Base-by-base conservation (phyloP, 2,888 invertebrate genomes). In the Entomobrya multifasciata region DNA sequence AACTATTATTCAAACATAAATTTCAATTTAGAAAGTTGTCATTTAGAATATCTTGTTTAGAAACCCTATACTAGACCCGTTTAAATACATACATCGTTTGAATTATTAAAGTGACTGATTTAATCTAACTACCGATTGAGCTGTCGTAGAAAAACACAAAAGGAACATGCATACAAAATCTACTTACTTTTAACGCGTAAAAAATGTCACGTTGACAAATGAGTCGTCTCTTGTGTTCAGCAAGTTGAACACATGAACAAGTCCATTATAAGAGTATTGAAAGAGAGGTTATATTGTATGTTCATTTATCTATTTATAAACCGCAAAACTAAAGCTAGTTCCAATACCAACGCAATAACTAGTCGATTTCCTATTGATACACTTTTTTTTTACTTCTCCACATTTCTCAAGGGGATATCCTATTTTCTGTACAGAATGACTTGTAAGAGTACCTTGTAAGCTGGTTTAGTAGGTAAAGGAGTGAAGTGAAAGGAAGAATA, bases 181-280 rank as follows among this genome's bases (percentile, higher is more conserved):
- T 36, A 36, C 36, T 36, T 36, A 36, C 36, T 6, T 36, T 36
- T 36, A 36, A 36, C 4, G 36, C 8, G 17, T 11, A 65, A 49
- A 60, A 65, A 83, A 65, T 76, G 81, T 81, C 81, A 81, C 83
- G 62, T 74, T 83, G 77, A 84, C 84, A 84, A 84, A 84, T 84
- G 84, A 84, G 84, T 67, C 67, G 49, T 72, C 55, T 55, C 67
- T 65, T 49, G 76, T 52, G 84, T 30, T 84, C 84, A 52, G 52
- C 52, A 52, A 84, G 55, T 77, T 76, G 84, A 84, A 70, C 76
- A 78, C 20, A 67, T 76, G 84, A 84, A 70, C 76, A 78, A 22
- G 77, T 67, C 77, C 83, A 84, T 84, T 84, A 76, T 77, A 55
- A n/a, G n/a, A n/a, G n/a, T n/a, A n/a, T n/a, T n/a, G n/a, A n/a